Evolutionary conservation across 1,140 invertebrate genomes (phyloP).

Genomic region (Drosophila seguyi): DNA sequence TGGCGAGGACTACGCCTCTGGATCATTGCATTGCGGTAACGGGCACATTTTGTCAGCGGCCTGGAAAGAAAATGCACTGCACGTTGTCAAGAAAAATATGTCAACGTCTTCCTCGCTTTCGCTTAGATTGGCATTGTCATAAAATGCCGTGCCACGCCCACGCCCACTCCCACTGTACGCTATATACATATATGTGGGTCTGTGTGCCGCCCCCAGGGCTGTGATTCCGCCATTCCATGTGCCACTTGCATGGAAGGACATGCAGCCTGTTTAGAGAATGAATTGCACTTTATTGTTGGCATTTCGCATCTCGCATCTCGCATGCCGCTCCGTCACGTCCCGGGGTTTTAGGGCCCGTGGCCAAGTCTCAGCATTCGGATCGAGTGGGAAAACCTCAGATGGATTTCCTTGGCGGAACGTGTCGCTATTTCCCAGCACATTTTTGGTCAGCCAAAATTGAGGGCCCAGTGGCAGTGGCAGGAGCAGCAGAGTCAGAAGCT

Average conservation of each 20-base stretch:
- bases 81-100: conserved; percentile 75
- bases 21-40: conserved; percentile 80
- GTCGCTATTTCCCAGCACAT: conserved; percentile 57
- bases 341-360: conserved; percentile 50
- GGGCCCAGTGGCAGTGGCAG: not conserved
- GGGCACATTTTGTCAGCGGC: conserved; percentile 75
- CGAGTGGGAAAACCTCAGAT: conserved; percentile 63
- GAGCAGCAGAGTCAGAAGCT: conserved; percentile 8
- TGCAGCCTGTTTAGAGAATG: conserved; percentile 71
- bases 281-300: conserved; percentile 80
- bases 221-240: conserved; percentile 57
- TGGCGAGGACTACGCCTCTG: conserved; percentile 25
- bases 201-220: conserved; percentile 27
- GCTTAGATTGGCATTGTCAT: conserved; percentile 82
- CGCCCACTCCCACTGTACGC: conserved; percentile 2
- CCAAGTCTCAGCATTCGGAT: conserved; percentile 11
- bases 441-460: conserved; percentile 41
- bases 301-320: conserved; percentile 78
- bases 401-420: conserved; percentile 65
- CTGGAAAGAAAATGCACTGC: conserved; percentile 60
- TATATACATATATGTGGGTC: conserved; percentile 6
- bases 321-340: conserved; percentile 60
- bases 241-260: conserved; percentile 43
- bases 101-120: conserved; percentile 68
- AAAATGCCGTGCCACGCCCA: conserved; percentile 54